These are phyloP conservation scores for Calosoma granatense DNA, from an alignment of 1,140 invertebrate genomes.

Conservation along the genomic window DNA sequence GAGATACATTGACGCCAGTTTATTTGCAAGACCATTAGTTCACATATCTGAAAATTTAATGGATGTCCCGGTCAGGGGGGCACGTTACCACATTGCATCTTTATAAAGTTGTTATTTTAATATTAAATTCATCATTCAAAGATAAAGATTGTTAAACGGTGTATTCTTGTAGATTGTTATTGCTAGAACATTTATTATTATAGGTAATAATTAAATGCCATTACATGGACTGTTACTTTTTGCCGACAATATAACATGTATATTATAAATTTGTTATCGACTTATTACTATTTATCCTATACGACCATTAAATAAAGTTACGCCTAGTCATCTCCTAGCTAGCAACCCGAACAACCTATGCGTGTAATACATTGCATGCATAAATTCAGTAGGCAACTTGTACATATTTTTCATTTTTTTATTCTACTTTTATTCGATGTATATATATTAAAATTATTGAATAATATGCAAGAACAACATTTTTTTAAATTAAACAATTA, in stretches of 20 bases:
- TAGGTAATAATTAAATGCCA: conserved; percentile 28
- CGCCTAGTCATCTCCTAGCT: too few species aligned
- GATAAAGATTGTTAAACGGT: conserved; percentile 33
- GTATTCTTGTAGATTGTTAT: conserved; percentile 35
- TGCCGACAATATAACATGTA: conserved; percentile 33
- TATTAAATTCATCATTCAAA: conserved; percentile 17
- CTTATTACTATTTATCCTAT: too few species aligned
- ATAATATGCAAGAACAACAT: too few species aligned
- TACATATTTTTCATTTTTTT: too few species aligned
- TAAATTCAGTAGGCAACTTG: too few species aligned
- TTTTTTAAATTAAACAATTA: too few species aligned
- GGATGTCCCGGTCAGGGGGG: background rate
- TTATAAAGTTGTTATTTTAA: conserved; percentile 13
- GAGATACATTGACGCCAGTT: too few species aligned
- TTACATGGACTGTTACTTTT: conserved; percentile 35
- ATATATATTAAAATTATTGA: too few species aligned
- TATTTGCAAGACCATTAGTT: background rate
- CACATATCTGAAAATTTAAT: background rate
- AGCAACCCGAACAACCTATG: too few species aligned
- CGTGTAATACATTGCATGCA: too few species aligned
- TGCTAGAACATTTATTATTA: conserved; percentile 34
- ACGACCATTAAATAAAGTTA: too few species aligned
- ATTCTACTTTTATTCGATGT: too few species aligned
- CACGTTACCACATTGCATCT: conserved; percentile 11
- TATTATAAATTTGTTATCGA: background rate